Percentiles rank a stretch among this genome's conserved stretches.
Conservation (phyloP, 2,888 invertebrate genomes). For the Acholoe squamosa region DNA sequence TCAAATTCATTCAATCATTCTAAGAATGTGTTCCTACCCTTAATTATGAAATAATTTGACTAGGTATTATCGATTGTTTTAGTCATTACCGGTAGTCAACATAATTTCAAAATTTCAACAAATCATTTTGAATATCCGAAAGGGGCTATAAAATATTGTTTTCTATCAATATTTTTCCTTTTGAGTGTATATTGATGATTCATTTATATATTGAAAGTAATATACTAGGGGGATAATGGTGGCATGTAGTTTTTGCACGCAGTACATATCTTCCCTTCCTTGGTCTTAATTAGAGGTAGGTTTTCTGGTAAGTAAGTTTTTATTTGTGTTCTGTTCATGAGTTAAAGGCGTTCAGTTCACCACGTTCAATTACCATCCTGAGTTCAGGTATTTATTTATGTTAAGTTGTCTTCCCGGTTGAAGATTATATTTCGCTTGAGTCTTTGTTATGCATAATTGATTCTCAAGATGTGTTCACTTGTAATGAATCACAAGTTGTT, state of each 20-base stretch:
- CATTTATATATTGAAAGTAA: not conserved
- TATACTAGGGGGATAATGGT: not conserved
- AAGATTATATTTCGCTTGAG: not conserved
- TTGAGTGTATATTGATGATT: not conserved
- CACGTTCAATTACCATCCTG: not conserved
- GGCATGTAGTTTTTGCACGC: slow-evolving; percentile 12
- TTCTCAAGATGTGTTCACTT: no score
- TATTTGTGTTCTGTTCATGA: not conserved
- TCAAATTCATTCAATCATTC: slow-evolving; percentile 18
- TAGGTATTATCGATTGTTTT: not conserved
- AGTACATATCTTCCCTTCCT: not conserved
- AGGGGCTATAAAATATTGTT: no score
- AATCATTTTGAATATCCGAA: no score
- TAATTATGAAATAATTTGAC: not conserved
- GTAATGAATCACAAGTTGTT: no score
- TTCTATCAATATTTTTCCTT: not conserved
- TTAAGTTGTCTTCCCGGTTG: not conserved
- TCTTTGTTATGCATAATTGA: no score
- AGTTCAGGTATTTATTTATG: not conserved
- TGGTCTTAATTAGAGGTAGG: slow-evolving; percentile 2
- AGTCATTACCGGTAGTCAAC: no score
- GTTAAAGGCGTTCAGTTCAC: not conserved
- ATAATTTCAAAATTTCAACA: not conserved
- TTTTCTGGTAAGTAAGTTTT: not conserved
- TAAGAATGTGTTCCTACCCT: not conserved